These are phyloP conservation scores for Antechinus stuartii DNA, from an alignment of 2,113 vertebrate species.

Conservation along the genomic window DNA sequence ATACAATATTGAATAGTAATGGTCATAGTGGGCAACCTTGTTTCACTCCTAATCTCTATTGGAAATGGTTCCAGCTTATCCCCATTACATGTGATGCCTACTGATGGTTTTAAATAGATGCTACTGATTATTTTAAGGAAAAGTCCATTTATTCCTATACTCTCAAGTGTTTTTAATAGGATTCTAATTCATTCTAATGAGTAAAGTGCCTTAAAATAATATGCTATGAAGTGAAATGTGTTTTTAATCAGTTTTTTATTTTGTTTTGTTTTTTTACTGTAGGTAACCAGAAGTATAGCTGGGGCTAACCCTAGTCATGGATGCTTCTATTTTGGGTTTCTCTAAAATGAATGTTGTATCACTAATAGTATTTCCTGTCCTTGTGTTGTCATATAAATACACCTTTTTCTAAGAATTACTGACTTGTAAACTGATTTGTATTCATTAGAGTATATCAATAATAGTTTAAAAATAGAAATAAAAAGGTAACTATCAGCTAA, in stretches of 20 bases:
- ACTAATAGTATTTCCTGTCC: constrained; percentile 16
- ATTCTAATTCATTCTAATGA: background rate
- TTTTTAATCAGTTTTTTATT: background rate
- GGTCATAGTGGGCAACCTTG: too few species aligned
- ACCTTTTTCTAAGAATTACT: constrained; percentile 44
- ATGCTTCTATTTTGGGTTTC: constrained; percentile 36
- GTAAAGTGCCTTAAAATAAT: constrained; percentile 25
- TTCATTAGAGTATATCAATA: constrained; percentile 41
- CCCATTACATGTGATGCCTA: too few species aligned
- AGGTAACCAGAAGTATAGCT: constrained; percentile 52
- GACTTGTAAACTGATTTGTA: constrained; percentile 51
- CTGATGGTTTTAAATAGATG: too few species aligned
- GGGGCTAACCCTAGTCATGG: background rate
- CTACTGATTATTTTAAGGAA: too few species aligned
- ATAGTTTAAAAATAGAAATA: background rate
- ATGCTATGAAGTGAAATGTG: constrained; percentile 25
- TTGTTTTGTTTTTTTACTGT: constrained; percentile 24
- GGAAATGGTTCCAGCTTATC: too few species aligned
- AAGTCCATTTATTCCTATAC: too few species aligned
- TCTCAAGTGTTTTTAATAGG: too few species aligned
- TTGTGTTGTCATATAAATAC: background rate
- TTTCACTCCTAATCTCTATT: too few species aligned
- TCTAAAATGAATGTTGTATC: constrained; percentile 36
- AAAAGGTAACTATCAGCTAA: background rate
- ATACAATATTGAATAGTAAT: too few species aligned